Conservation (phyloP, 2,113 vertebrate genomes). For the Puffinus mauretanicus region DNA sequence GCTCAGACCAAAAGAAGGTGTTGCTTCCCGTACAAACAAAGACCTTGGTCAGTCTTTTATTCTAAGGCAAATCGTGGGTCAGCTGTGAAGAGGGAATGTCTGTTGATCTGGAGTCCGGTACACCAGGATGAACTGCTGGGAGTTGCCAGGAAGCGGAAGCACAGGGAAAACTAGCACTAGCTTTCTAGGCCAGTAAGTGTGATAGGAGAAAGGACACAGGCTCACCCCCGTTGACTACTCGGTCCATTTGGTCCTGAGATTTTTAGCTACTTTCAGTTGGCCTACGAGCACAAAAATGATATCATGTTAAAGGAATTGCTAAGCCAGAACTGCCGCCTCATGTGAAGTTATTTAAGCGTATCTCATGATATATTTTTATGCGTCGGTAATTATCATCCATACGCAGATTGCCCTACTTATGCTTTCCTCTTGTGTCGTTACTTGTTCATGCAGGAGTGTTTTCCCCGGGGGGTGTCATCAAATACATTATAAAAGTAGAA, state of each 20-base stretch:
- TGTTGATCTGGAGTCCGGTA: neutral
- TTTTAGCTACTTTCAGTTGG: neutral
- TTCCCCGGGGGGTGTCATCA: neutral
- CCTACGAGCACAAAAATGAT: neutral
- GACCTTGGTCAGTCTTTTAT: neutral
- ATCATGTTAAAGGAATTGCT: slow-evolving; percentile 4
- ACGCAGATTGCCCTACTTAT: slow-evolving; percentile 18
- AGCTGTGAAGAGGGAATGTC: neutral
- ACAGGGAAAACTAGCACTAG: neutral
- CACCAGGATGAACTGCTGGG: neutral
- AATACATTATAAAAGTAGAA: slow-evolving; percentile 7
- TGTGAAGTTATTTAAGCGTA: neutral
- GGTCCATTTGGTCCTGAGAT: neutral
- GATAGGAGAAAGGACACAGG: neutral
- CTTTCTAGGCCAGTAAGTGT: neutral
- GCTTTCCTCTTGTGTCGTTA: neutral
- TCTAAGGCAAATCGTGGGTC: neutral
- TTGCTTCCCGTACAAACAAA: neutral
- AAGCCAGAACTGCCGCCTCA: slow-evolving; percentile 3
- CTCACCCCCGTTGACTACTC: rapidly evolving
- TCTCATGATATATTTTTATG: slow-evolving; percentile 31
- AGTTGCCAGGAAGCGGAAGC: neutral
- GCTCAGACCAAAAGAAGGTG: neutral
- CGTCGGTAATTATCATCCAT: neutral
- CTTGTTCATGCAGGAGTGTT: slow-evolving; percentile 23